Base-by-base conservation (phyloP, 2,113 vertebrate species). In the Epinephelus lanceolatus region DNA sequence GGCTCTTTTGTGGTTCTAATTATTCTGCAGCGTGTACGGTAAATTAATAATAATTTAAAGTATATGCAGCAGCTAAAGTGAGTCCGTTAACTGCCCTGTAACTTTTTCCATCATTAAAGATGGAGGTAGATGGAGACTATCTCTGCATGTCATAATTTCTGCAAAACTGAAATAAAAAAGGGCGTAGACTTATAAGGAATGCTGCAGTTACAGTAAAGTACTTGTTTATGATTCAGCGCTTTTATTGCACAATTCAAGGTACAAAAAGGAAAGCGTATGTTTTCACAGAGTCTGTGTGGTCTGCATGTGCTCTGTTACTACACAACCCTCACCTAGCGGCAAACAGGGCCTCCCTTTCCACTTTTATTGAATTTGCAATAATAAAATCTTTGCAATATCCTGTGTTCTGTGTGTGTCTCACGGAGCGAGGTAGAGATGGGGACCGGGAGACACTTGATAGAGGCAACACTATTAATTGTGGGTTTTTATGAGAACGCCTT, bases 381-480 rank as follows among this genome's bases (percentile, higher is more conserved):
- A 96, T 95, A 96, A 93, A 92, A 93, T 94, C 91, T 94, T 94
- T 94, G 94, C 90, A 96, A 96, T 96, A 95, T 96, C 95, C 95
- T 95, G 95, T 95, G 84, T 90, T 90, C 81, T 78, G 83, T 90
- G 81, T 80, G 85, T 68, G 87, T 80, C 78, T 83, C 68, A 15
- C 45, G 10, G 71, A 83, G 89, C 72, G 79, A 89, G 84, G 89
- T 86, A 83, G 84, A 91, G 90, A 90, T 90, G 83, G 85, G 47
- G 83, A 82, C 83, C 18, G 75, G 83, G 86, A 89, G 87, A 87
- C 89, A 89, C 91, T 91, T 88, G 81, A 93, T 93, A 92, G 92
- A 92, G 92, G 91, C 90, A 85, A 91, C 93, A 72, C 87, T 95
- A 93, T 94, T 96, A 95, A 95, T 95, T 96, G 94, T 94, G 92